Evolutionary conservation across 1,140 invertebrate species (phyloP).

Genomic region (Oedothorax gibbosus): DNA sequence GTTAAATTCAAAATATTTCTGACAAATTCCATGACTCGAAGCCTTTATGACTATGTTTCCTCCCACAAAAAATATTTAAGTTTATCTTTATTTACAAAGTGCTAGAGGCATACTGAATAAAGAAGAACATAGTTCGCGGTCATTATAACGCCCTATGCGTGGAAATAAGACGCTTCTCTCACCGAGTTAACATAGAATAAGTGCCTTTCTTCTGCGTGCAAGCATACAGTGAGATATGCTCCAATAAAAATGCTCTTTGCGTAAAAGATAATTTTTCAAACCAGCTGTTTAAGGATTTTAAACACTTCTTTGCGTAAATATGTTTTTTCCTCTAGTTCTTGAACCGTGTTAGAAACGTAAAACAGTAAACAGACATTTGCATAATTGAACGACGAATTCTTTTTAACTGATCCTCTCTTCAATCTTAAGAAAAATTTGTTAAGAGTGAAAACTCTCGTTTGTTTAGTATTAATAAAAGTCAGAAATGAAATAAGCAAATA

Average conservation of each 20-base stretch:
- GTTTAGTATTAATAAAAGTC: constrained; percentile 14
- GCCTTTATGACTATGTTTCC: neutral
- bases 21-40: neutral
- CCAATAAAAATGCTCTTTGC: neutral
- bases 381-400: constrained; percentile 39
- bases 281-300: constrained; percentile 46
- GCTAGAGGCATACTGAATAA: neutral
- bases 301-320: constrained; percentile 38
- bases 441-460: neutral
- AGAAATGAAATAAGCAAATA: neutral
- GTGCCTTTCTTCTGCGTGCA: too few species aligned
- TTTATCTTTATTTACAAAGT: neutral
- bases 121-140: neutral
- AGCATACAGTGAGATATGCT: neutral
- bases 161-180: too few species aligned
- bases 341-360: constrained; percentile 2
- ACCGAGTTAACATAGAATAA: too few species aligned
- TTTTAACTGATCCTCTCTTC: neutral
- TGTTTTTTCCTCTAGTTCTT: neutral
- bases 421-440: constrained; percentile 9
- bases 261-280: constrained; percentile 29
- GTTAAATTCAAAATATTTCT: neutral
- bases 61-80: neutral
- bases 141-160: neutral
- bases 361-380: constrained; percentile 40